A percentile compares a stretch with the other conserved stretches of the same genome.
Evolutionary conservation across 2,888 invertebrate species (phyloP).

Genomic region (Yponomeuta evonymella): DNA sequence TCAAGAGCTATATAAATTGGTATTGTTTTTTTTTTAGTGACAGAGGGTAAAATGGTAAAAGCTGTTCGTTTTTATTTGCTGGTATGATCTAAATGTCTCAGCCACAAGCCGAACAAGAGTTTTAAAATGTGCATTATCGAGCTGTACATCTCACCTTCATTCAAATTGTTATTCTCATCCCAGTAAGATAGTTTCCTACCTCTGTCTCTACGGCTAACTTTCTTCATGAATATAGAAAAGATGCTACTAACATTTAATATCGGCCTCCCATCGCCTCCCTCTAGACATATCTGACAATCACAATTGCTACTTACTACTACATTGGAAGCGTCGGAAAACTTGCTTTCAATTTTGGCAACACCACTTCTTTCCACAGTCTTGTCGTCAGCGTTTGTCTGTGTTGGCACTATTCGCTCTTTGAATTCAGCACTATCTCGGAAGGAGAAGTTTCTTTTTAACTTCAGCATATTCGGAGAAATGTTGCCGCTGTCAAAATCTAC

Average conservation of each 20-base stretch:
- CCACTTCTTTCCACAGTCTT: constrained; percentile 21
- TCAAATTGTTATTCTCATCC: constrained; percentile 58
- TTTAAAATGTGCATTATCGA: constrained; percentile 60
- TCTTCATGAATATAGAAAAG: constrained; percentile 48
- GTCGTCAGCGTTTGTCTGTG: background rate
- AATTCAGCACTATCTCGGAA: constrained; percentile 23
- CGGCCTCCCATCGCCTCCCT: constrained; percentile 33
- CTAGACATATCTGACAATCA: constrained; percentile 64
- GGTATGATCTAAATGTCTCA: constrained; percentile 62
- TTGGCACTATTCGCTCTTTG: constrained; percentile 17
- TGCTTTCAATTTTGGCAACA: constrained; percentile 43
- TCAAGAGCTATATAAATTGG: too few species aligned
- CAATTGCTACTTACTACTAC: constrained; percentile 50
- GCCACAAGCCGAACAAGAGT: constrained; percentile 65
- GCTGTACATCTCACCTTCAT: constrained; percentile 56
- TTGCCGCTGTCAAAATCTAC: constrained; percentile 23
- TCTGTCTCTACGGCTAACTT: constrained; percentile 41
- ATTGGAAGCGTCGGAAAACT: constrained; percentile 41
- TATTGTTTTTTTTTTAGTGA: background rate
- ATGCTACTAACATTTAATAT: constrained; percentile 37
- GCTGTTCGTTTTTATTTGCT: background rate
- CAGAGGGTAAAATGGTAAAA: background rate
- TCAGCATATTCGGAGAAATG: constrained; percentile 29
- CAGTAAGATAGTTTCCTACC: constrained; percentile 48
- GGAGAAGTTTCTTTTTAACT: constrained; percentile 32